Conservation (phyloP, 2,888 invertebrate species). For the Hirtodrosophila trivittata region DNA sequence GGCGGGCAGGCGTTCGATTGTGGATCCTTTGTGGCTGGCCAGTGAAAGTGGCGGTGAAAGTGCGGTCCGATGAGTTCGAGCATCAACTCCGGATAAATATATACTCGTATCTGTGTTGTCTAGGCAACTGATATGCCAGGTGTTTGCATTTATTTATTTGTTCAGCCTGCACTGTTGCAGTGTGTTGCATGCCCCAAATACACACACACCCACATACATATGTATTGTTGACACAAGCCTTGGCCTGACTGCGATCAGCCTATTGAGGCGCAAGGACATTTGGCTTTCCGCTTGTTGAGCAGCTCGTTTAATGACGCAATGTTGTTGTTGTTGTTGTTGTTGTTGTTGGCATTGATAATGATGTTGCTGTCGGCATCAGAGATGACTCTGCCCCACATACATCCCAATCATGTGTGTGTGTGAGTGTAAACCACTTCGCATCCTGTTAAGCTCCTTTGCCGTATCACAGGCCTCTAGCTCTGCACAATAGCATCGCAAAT, state of each 20-base stretch:
- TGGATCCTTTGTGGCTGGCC: conserved; percentile 33
- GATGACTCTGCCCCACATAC: conserved; percentile 23
- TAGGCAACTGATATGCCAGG: conserved; percentile 32
- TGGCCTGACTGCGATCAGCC: conserved; percentile 33
- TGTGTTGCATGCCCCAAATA: conserved; percentile 33
- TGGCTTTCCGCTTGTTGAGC: conserved; percentile 66
- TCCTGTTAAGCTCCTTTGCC: too few species aligned
- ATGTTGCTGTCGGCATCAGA: conserved; percentile 35
- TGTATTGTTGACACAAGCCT: conserved; percentile 7
- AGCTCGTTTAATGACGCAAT: conserved; percentile 61
- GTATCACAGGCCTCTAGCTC: not conserved
- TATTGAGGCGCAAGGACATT: conserved; percentile 57
- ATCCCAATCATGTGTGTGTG: not conserved
- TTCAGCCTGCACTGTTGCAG: conserved; percentile 11
- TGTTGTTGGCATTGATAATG: conserved; percentile 57
- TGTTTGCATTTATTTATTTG: conserved; percentile 21
- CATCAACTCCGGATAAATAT: conserved; percentile 42
- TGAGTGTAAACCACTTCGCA: not conserved
- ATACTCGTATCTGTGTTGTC: conserved; percentile 14
- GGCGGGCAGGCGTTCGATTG: conserved; percentile 1
- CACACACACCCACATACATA: conserved; percentile 6
- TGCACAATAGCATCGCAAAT: conserved; percentile 24
- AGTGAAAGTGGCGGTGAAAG: conserved; percentile 42
- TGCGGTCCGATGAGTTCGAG: conserved; percentile 20
- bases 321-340: too few species aligned